Conservation (phyloP, 2,113 vertebrate genomes). For the Ophthalmolycus amberensis region DNA sequence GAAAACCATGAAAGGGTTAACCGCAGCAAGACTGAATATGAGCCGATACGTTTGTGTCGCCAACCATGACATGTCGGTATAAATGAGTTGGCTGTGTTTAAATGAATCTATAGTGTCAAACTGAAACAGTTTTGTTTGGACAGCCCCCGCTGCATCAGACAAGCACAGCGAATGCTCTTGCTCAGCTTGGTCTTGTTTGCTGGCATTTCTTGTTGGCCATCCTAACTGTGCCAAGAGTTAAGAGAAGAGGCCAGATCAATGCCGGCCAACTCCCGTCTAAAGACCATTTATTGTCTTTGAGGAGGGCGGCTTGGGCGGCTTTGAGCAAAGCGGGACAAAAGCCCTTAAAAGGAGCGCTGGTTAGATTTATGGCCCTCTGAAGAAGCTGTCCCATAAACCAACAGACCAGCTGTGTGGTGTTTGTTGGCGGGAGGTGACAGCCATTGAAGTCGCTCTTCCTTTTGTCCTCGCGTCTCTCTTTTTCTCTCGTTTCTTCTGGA, state of each 20-base stretch:
- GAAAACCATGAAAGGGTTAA: background rate
- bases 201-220: conserved; percentile 31
- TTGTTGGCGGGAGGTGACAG: conserved; percentile 65
- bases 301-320: conserved; percentile 69
- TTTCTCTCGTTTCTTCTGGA: conserved; percentile 43
- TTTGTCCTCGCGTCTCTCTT: conserved; percentile 52
- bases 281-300: conserved; percentile 67
- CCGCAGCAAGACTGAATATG: background rate
- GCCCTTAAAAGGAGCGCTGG: conserved; percentile 60
- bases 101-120: conserved; percentile 17
- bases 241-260: conserved; percentile 49
- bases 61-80: background rate
- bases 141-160: conserved; percentile 47
- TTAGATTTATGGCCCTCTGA: conserved; percentile 71
- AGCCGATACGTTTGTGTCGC: background rate
- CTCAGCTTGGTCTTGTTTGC: conserved; percentile 29
- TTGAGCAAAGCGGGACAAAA: conserved; percentile 73
- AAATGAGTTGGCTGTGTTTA: conserved; percentile 6
- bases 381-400: conserved; percentile 76
- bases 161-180: conserved; percentile 26
- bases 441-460: conserved; percentile 65
- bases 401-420: conserved; percentile 77
- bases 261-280: conserved; percentile 52
- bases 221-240: conserved; percentile 32
- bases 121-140: conserved; percentile 53